phyloP scores from a whole-genome alignment of 2,113 vertebrate species.

The Dipodomys merriami region DNA sequence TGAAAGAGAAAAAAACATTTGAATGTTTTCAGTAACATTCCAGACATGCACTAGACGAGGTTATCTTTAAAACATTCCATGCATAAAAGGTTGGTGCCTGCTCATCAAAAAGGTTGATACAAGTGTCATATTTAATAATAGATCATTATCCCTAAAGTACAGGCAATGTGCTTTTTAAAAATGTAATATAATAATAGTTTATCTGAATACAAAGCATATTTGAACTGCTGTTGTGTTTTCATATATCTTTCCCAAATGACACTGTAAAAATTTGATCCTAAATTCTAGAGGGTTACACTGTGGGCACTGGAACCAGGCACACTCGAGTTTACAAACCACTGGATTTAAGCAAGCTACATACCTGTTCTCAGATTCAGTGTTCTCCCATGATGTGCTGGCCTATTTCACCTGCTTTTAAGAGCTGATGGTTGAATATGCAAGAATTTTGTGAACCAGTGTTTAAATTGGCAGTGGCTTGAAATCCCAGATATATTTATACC shows the following conservation, averaged over 20 bases:
- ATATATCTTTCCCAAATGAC: not conserved
- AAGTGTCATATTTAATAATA: constrained; percentile 35
- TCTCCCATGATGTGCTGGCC: not conserved
- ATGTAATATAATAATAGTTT: constrained; percentile 1
- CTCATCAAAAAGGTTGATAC: constrained; percentile 11
- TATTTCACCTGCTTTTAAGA: not conserved
- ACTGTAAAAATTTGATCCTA: not conserved
- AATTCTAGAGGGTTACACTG: not conserved
- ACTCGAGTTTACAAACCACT: not conserved
- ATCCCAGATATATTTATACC: not conserved
- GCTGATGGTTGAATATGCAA: not conserved
- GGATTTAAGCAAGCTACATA: not conserved
- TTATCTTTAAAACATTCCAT: constrained; percentile 33
- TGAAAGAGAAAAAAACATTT: too few relatives aligned
- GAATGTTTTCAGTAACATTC: constrained; percentile 1
- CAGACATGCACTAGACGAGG: not conserved
- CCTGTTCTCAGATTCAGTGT: not conserved
- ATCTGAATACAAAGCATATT: constrained; percentile 17
- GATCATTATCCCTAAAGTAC: constrained; percentile 14
- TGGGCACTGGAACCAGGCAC: not conserved
- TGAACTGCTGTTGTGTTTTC: not conserved
- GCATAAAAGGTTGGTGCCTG: not conserved
- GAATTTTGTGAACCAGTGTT: not conserved
- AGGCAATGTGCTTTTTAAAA: constrained; percentile 2
- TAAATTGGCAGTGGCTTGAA: constrained; percentile 4